These are phyloP conservation scores for Hirtodrosophila confusa DNA, from an alignment of 2,888 invertebrate species.

Conservation along the genomic window DNA sequence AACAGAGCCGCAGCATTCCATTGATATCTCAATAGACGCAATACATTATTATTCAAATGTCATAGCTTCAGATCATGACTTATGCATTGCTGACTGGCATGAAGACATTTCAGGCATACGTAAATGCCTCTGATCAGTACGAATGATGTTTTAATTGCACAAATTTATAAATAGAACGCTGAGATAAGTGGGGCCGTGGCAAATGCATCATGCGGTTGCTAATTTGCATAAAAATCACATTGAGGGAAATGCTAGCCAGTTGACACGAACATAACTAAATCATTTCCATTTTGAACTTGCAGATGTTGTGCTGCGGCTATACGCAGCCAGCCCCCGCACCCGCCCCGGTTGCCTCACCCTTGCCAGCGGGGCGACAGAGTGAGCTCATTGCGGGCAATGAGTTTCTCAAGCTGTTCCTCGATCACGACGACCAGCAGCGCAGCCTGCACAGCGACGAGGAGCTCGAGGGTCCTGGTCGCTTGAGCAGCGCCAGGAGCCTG, in stretches of 20 bases:
- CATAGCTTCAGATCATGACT: constrained; percentile 54
- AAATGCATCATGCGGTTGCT: constrained; percentile 32
- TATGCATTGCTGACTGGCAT: constrained; percentile 47
- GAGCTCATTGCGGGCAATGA: constrained; percentile 83
- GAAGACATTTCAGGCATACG: constrained; percentile 49
- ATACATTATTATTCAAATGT: constrained; percentile 70
- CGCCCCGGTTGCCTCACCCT: constrained; percentile 22
- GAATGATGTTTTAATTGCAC: constrained; percentile 76
- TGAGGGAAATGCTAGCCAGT: constrained; percentile 30
- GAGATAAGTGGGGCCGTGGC: constrained; percentile 56
- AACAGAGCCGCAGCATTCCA: constrained; percentile 65
- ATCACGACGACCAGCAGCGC: constrained; percentile 74
- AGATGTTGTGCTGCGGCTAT: constrained; percentile 74
- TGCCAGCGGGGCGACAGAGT: constrained; percentile 58
- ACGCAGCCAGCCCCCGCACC: constrained; percentile 59
- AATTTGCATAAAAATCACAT: constrained; percentile 65
- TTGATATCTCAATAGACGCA: constrained; percentile 70
- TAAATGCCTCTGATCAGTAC: constrained; percentile 24
- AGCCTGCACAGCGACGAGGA: constrained; percentile 70
- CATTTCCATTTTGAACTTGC: constrained; percentile 39
- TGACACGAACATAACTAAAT: constrained; percentile 58
- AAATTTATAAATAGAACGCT: constrained; percentile 69
- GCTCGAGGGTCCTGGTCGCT: constrained; percentile 40
- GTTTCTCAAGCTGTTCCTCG: constrained; percentile 82
- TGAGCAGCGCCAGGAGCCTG: constrained; percentile 54